Percentiles rank a stretch among this genome's conserved stretches.
phyloP scores from a whole-genome alignment of 2,888 invertebrate genomes.

The Ischnura elegans region DNA sequence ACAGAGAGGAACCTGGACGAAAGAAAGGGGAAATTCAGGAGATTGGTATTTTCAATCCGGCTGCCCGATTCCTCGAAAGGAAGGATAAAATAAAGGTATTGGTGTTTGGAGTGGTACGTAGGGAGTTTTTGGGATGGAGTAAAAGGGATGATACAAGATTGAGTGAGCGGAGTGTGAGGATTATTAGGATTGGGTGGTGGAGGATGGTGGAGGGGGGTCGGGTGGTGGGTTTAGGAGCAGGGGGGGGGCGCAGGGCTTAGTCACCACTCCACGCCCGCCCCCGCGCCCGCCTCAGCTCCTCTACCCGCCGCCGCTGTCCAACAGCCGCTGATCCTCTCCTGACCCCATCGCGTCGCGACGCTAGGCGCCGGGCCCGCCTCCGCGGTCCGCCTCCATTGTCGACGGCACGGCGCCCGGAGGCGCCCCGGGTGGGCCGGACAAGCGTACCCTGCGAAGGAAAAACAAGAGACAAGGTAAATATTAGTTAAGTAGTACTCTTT shows the following conservation, averaged over 20 bases:
- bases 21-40: background rate
- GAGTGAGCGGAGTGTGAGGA: background rate
- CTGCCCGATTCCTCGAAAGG: too few relatives aligned
- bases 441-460: constrained; percentile 26
- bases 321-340: constrained; percentile 61
- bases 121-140: background rate
- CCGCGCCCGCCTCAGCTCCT: constrained; percentile 59
- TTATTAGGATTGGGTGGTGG: background rate
- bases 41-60: background rate
- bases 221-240: constrained; percentile 16
- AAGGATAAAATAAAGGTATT: too few relatives aligned
- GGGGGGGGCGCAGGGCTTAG: constrained; percentile 38
- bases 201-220: background rate
- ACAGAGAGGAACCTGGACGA: background rate
- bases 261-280: constrained; percentile 58
- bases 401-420: constrained; percentile 60
- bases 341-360: constrained; percentile 65
- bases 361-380: constrained; percentile 60
- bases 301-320: constrained; percentile 66
- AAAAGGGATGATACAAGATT: background rate
- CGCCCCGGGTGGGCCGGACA: constrained; percentile 55
- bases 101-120: too few relatives aligned
- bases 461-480: background rate
- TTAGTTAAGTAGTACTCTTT: too few relatives aligned
- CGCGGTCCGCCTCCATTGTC: constrained; percentile 62